A percentile compares a stretch with the other conserved stretches of the same genome.
These are phyloP conservation scores for Chunga burmeisteri DNA, from an alignment of 2,113 vertebrate species.

Conservation along the genomic window DNA sequence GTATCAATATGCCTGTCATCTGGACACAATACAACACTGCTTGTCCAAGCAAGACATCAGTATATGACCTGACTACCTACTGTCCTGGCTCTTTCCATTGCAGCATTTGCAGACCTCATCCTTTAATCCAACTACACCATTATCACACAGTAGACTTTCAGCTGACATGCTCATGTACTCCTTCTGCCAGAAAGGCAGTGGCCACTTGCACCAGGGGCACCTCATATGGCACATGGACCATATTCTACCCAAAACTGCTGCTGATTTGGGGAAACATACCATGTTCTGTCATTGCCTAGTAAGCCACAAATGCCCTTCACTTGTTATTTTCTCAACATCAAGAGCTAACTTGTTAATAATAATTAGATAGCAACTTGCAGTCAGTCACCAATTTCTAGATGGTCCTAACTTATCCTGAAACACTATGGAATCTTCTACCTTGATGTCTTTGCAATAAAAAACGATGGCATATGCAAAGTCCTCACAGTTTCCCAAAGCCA, in stretches of 20 bases:
- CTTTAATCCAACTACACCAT: neutral
- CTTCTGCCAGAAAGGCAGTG: neutral
- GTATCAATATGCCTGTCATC: neutral
- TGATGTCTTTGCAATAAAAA: neutral
- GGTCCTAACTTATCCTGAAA: neutral
- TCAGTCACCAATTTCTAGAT: neutral
- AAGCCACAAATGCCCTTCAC: neutral
- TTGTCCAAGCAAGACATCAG: neutral
- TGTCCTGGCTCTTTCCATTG: neutral
- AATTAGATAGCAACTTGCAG: neutral
- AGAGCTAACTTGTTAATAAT: neutral
- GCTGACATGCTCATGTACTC: neutral
- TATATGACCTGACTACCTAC: neutral
- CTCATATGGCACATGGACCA: neutral
- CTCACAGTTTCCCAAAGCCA: neutral
- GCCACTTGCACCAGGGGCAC: neutral
- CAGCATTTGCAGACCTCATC: neutral
- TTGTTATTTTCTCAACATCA: neutral
- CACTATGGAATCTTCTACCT: neutral
- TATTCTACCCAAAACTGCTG: neutral
- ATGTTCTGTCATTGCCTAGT: neutral
- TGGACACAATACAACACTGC: neutral
- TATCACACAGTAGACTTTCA: neutral
- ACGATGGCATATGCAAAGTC: accelerated
- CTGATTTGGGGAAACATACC: neutral